Base-by-base conservation (phyloP, 1,140 invertebrate genomes). In the Drosophila elegans region DNA sequence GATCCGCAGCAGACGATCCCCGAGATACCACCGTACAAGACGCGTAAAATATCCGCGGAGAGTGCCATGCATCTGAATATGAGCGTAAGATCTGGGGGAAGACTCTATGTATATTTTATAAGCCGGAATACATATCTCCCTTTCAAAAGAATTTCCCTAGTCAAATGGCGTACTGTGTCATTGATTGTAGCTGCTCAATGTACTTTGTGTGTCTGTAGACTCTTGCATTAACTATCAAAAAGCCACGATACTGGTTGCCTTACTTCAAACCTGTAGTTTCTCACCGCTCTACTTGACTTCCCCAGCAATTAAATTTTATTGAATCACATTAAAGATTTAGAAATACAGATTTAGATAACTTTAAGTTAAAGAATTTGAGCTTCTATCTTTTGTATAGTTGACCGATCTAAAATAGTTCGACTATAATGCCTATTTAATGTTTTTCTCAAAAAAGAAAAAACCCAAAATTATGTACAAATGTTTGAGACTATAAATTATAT, bases 11-110 rank as follows among this genome's bases (percentile, higher is more conserved):
- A 71, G 25, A 93, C 92, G 74, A 93, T 93, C 13, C 53, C 92
- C 5, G 93, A 93, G 80, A 94, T 94, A 79, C 94, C 94, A 41
- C 93, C 94, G 16, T 94, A 92, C 78, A 93, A 91, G 82, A 93
- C 93, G 10, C 92, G 93, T 48, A 94, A 94, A 79, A 88, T 91
- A 77, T 94, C 94, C 3, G 93, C 92, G 38, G 93, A 94, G 75
- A 93, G 93, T 85, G 66, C 78, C 51, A 89, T 91, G 51, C 81
- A 91, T 69, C 77, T 92, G 61, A 74, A 68, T 41, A 78, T 86
- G 67, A 92, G 77, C 74, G 91, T 92, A 92, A 92, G 91, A 68
- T 41, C 48, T 41, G 21, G 9, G 39, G 25, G 34, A 36, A 64
- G 45, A 41, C 44, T 52, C n/a, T 32, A 32, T 13, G 52, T 16